Conservation (phyloP, 1,140 invertebrate genomes). For the Proales similis region DNA sequence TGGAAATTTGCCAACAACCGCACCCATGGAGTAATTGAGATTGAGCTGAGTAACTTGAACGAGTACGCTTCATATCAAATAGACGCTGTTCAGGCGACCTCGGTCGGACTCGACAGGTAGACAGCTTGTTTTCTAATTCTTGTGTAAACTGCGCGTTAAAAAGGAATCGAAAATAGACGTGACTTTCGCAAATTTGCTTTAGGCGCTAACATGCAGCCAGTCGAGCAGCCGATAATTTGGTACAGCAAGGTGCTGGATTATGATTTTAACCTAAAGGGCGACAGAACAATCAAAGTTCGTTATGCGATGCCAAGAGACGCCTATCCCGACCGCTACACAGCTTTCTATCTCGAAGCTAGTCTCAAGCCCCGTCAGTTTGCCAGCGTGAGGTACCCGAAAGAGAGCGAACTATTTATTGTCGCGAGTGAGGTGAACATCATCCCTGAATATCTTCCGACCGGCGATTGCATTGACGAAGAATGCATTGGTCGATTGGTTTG, state of each 20-base stretch:
- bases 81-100: too few species aligned
- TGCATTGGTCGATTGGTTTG: slow-evolving; percentile 44
- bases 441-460: slow-evolving; percentile 44
- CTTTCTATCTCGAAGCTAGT: slow-evolving; percentile 14
- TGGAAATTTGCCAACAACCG: slow-evolving; percentile 31
- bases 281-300: neutral
- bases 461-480: slow-evolving; percentile 42
- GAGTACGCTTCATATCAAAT: neutral
- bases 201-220: neutral
- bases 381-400: too few species aligned
- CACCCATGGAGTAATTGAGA: neutral
- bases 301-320: neutral
- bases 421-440: slow-evolving; percentile 44
- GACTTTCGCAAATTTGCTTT: slow-evolving; percentile 16
- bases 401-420: slow-evolving; percentile 20
- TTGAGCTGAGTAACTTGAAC: neutral
- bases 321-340: neutral
- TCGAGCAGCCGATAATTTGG: neutral
- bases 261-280: neutral
- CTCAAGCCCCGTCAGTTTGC: too few species aligned
- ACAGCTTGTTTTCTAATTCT: too few species aligned
- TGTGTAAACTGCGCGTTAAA: neutral
- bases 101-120: too few species aligned
- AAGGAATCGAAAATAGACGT: neutral
- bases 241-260: neutral